Evolutionary conservation across 2,888 invertebrate species (phyloP).

Genomic region (Perizoma flavofasciatum): DNA sequence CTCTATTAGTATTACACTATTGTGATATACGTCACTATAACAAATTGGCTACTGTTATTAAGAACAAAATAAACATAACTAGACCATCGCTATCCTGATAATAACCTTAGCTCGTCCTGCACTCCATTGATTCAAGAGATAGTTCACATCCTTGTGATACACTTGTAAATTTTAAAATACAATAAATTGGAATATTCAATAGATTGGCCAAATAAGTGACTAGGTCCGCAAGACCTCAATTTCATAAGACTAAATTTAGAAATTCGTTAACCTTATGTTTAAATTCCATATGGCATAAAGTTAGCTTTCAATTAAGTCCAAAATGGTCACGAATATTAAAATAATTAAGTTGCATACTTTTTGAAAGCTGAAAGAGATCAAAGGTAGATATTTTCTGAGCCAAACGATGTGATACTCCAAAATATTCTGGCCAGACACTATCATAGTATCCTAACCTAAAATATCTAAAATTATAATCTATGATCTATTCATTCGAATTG

Average conservation of each 20-base stretch:
- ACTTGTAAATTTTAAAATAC: slow-evolving; percentile 78
- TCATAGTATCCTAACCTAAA: slow-evolving; percentile 83
- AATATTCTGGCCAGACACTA: slow-evolving; percentile 84
- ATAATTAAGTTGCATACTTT: slow-evolving; percentile 82
- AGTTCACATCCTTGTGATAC: slow-evolving; percentile 72
- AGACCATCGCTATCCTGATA: slow-evolving; percentile 84
- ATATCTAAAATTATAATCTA: slow-evolving; percentile 82
- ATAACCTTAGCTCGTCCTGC: slow-evolving; percentile 80
- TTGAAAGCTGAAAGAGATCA: slow-evolving; percentile 84
- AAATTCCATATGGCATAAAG: slow-evolving; percentile 84
- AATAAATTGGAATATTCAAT: slow-evolving; percentile 83
- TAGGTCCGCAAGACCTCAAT: slow-evolving; percentile 80
- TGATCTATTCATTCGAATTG: slow-evolving; percentile 78
- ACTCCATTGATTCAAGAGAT: slow-evolving; percentile 78
- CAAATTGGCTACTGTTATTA: slow-evolving; percentile 83
- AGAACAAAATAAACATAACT: slow-evolving; percentile 81
- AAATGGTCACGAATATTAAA: slow-evolving; percentile 75
- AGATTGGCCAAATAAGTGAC: slow-evolving; percentile 83
- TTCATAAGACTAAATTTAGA: slow-evolving; percentile 83
- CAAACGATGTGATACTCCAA: slow-evolving; percentile 84
- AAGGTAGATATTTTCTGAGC: slow-evolving; percentile 82
- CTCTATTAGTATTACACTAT: slow-evolving; percentile 81
- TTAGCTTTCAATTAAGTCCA: slow-evolving; percentile 83
- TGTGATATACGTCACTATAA: slow-evolving; percentile 83
- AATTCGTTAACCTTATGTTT: slow-evolving; percentile 84